Evolutionary conservation across 2,113 vertebrate species (phyloP).

Genomic region (Antechinus stuartii): DNA sequence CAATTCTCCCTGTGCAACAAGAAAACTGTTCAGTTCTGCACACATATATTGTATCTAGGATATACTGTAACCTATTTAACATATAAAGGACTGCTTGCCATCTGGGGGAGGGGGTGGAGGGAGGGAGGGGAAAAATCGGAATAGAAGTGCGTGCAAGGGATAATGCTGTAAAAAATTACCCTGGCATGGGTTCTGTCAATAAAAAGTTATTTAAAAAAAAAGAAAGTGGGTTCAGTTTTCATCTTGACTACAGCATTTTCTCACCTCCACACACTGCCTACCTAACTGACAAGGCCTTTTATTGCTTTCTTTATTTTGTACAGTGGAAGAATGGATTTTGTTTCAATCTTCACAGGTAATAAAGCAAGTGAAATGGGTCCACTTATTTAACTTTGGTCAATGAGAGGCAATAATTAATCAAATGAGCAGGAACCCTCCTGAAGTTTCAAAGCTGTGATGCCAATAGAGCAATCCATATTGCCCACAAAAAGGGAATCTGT

Average conservation of each 20-base stretch:
- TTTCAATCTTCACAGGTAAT: constrained; percentile 69
- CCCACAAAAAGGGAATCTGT: background rate
- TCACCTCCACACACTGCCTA: background rate
- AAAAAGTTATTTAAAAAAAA: no score
- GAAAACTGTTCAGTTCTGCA: no score
- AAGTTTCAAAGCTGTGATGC: constrained; percentile 60
- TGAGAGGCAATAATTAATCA: constrained; percentile 62
- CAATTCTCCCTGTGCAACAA: no score
- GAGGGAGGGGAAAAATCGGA: no score
- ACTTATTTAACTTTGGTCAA: constrained; percentile 67
- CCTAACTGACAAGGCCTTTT: fast-evolving
- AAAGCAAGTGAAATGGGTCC: constrained; percentile 59
- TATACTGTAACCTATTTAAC: no score
- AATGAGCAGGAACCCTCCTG: constrained; percentile 60
- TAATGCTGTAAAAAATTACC: no score
- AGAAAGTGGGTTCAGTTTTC: constrained; percentile 46
- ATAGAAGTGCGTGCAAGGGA: no score
- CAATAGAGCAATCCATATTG: constrained; percentile 61
- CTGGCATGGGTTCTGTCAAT: no score
- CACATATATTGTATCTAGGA: no score
- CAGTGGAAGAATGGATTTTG: constrained; percentile 72
- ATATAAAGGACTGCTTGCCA: no score
- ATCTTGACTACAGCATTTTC: constrained; percentile 50
- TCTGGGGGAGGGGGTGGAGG: no score
- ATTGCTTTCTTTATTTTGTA: constrained; percentile 60